Evolutionary conservation across 2,888 invertebrate species (phyloP).

Genomic region (Drosophila acutilabella): DNA sequence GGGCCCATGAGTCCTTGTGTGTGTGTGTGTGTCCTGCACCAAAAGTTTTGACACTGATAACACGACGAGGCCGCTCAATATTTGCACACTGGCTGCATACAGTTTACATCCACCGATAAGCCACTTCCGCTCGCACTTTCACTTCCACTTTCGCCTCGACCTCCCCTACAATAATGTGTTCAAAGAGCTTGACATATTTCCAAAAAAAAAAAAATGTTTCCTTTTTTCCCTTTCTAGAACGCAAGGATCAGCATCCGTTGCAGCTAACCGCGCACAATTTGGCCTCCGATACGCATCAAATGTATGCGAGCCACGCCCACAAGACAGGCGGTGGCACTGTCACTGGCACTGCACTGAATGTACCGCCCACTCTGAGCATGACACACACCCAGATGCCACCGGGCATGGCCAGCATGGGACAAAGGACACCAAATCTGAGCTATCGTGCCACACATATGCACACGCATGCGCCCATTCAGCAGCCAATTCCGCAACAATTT

Average conservation of each 20-base stretch:
- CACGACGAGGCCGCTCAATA: conserved; percentile 36
- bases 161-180: conserved; percentile 5
- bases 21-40: background rate
- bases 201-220: background rate
- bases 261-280: conserved; percentile 78
- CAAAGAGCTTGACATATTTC: conserved; percentile 29
- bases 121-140: conserved; percentile 60
- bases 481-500: conserved; percentile 62
- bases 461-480: conserved; percentile 53
- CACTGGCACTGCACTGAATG: conserved; percentile 62
- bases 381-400: conserved; percentile 80
- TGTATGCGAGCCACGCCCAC: conserved; percentile 58
- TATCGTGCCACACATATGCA: conserved; percentile 55
- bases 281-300: conserved; percentile 73
- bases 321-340: conserved; percentile 30
- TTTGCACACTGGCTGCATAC: conserved; percentile 32
- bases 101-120: conserved; percentile 45
- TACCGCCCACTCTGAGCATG: conserved; percentile 79
- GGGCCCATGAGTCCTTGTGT: conserved; percentile 10
- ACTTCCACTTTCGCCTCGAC: conserved; percentile 50
- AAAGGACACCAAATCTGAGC: conserved; percentile 70
- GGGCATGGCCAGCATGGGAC: conserved; percentile 74
- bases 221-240: conserved; percentile 64
- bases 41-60: conserved; percentile 34
- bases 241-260: conserved; percentile 80